Percentiles rank a stretch among this genome's conserved stretches.
These are phyloP conservation scores for Trichogramma pretiosum DNA, from an alignment of 1,140 invertebrate species.

Conservation along the genomic window DNA sequence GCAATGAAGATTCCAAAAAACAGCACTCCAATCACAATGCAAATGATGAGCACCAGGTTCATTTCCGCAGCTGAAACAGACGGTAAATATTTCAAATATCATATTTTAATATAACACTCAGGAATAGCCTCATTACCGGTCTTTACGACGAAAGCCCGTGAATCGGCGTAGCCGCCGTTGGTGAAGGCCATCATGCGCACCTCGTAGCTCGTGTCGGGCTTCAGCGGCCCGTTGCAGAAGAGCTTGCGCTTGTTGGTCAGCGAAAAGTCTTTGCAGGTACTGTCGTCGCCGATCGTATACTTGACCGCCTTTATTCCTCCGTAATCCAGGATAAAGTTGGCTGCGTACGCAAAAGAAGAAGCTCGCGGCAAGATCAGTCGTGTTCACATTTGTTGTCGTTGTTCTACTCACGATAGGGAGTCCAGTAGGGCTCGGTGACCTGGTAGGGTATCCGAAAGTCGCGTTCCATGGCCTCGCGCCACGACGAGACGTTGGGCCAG, in stretches of 20 bases:
- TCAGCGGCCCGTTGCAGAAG: constrained; percentile 46
- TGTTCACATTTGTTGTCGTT: neutral
- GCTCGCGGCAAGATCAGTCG: neutral
- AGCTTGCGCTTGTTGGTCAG: constrained; percentile 16
- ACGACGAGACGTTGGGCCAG: constrained; percentile 21
- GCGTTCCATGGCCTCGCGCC: constrained; percentile 27
- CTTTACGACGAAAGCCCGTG: neutral
- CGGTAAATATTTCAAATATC: too few relatives aligned
- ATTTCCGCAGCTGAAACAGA: constrained; percentile 32
- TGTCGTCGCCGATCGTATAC: constrained; percentile 27
- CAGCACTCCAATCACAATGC: constrained; percentile 32
- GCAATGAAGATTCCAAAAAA: constrained; percentile 28
- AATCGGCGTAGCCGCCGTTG: constrained; percentile 37
- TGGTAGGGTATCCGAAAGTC: constrained; percentile 32
- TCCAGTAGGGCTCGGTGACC: constrained; percentile 23
- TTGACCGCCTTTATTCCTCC: constrained; percentile 28
- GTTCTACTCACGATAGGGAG: constrained; percentile 23
- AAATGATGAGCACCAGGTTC: constrained; percentile 26
- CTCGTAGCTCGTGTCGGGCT: constrained; percentile 40
- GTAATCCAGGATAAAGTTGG: constrained; percentile 23
- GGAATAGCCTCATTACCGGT: too few relatives aligned
- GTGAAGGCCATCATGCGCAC: constrained; percentile 46
- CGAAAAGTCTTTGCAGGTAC: constrained; percentile 25
- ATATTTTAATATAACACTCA: neutral
- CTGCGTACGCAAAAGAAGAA: constrained; percentile 15